Conservation (phyloP, 2,888 invertebrate genomes). For the Biston betularia region DNA sequence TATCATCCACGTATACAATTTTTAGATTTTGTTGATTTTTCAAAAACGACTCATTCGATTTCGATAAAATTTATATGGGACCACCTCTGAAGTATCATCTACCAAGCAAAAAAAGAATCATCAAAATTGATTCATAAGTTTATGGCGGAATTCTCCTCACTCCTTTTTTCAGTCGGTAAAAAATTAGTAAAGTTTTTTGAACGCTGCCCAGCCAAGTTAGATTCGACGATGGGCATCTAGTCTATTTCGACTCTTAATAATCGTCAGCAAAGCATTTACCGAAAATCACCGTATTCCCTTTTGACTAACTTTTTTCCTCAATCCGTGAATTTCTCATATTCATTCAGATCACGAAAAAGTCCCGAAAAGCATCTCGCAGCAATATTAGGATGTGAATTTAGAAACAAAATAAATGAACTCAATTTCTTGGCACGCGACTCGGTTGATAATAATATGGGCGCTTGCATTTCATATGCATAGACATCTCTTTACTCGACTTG, state of each 20-base stretch:
- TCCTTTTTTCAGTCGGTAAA: background rate
- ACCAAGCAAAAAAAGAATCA: no score
- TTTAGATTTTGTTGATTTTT: no score
- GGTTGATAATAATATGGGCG: constrained; percentile 15
- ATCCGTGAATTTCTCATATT: constrained; percentile 3
- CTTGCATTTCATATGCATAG: constrained; percentile 33
- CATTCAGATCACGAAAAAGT: constrained; percentile 25
- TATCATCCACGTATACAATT: no score
- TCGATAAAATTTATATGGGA: no score
- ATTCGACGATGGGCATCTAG: no score
- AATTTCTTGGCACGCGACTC: constrained; percentile 20
- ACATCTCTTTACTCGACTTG: constrained; percentile 1
- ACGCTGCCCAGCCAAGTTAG: no score
- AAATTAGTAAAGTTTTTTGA: background rate
- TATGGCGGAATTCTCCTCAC: no score
- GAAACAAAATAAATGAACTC: constrained; percentile 37
- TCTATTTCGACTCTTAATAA: background rate
- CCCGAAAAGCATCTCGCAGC: constrained; percentile 13
- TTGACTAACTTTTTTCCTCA: background rate
- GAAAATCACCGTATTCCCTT: background rate
- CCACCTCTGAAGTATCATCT: no score
- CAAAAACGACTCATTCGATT: no score
- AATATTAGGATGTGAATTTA: constrained; percentile 29
- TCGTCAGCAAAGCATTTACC: background rate
- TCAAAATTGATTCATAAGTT: no score